phyloP scores from a whole-genome alignment of 2,888 invertebrate species.

The Sminthurinus aureus region DNA sequence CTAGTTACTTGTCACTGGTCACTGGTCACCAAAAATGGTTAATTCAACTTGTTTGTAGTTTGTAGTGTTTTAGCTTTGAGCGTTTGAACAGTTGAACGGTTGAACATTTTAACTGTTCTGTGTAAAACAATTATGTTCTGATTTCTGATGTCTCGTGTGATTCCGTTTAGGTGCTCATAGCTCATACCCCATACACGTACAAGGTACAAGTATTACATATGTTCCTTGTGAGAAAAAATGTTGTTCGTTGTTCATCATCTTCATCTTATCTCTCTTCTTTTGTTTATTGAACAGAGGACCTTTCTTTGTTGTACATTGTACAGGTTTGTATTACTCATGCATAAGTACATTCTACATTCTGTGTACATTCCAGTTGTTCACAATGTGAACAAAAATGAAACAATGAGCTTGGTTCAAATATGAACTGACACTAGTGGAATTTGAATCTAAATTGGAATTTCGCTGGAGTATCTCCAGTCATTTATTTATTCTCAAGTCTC shows the following conservation, averaged over 20 bases:
- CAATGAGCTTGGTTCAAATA: constrained; percentile 20
- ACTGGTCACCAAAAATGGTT: constrained; percentile 15
- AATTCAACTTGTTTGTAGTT: constrained; percentile 2
- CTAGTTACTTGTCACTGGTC: not conserved
- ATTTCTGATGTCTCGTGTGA: not conserved
- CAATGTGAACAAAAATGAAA: constrained; percentile 12
- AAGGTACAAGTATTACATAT: no score
- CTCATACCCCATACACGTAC: no score
- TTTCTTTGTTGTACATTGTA: no score
- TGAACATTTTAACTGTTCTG: not conserved
- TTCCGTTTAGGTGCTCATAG: not conserved
- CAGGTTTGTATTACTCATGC: no score
- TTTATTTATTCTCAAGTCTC: not conserved
- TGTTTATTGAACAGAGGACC: not conserved
- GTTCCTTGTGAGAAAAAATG: not conserved
- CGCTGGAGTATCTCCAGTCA: not conserved
- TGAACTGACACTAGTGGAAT: constrained; percentile 19
- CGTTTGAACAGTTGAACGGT: not conserved
- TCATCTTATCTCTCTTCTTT: not conserved
- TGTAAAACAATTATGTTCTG: constrained; percentile 1
- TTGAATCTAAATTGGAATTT: constrained; percentile 23
- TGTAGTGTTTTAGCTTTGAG: not conserved
- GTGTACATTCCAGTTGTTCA: constrained; percentile 21
- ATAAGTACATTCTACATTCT: no score
- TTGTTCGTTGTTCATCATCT: not conserved